These are phyloP conservation scores for Drosophila picticornis DNA, from an alignment of 2,888 invertebrate genomes.

Conservation along the genomic window DNA sequence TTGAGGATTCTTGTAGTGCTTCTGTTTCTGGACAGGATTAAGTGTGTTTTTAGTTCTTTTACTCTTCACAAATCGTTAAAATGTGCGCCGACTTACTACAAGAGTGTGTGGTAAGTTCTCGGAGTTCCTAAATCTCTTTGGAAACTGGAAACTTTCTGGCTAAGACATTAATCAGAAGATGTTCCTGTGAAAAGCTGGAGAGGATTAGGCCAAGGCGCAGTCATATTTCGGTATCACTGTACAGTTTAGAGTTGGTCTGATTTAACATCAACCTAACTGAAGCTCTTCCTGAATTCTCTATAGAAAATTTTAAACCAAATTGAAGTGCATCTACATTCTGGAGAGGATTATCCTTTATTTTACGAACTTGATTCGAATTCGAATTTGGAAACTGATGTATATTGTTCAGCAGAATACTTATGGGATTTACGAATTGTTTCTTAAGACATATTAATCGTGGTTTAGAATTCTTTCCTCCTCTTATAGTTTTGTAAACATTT, in stretches of 20 bases:
- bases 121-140: neutral
- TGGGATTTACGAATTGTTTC: neutral
- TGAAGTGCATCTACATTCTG: neutral
- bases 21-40: slow-evolving; percentile 27
- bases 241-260: neutral
- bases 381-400: neutral
- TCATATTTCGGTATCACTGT: no score
- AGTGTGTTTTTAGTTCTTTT: neutral
- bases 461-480: neutral
- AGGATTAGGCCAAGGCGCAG: slow-evolving; percentile 16
- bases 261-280: neutral
- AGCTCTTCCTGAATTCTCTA: no score
- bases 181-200: neutral
- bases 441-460: neutral
- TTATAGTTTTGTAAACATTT: neutral
- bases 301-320: neutral
- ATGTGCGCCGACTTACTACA: neutral
- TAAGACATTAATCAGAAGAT: neutral
- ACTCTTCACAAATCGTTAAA: neutral
- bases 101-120: neutral
- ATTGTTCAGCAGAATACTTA: neutral
- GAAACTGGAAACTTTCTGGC: no score
- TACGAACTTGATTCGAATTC: neutral
- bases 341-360: neutral
- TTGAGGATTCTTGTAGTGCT: neutral